A percentile compares a stretch with the other conserved stretches of the same genome.
Conservation (phyloP, 2,113 vertebrate species). For the Muntiacus reevesi region DNA sequence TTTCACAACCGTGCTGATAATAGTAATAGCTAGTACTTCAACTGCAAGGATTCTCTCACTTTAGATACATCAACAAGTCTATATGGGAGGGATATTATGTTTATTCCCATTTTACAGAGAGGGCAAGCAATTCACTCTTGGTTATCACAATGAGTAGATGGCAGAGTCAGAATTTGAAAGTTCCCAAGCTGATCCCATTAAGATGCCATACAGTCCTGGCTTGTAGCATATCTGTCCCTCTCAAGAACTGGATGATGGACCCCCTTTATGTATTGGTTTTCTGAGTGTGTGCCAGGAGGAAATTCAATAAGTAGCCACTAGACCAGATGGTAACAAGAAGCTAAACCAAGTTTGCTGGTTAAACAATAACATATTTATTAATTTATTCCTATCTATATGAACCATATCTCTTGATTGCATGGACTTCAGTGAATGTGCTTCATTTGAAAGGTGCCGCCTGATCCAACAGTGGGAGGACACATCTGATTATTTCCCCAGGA, state of each 20-base stretch:
- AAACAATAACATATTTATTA: not conserved
- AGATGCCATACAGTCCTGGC: not conserved
- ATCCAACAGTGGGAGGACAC: not conserved
- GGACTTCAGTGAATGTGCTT: not conserved
- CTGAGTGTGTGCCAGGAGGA: not conserved
- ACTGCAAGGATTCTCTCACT: not conserved
- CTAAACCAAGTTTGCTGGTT: not conserved
- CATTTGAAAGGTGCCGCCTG: not conserved
- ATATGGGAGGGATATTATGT: not conserved
- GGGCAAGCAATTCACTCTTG: not conserved
- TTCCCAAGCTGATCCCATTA: not conserved
- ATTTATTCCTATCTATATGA: not conserved
- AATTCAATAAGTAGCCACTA: not conserved
- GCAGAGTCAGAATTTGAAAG: not conserved
- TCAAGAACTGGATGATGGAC: not conserved
- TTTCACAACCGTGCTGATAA: not conserved
- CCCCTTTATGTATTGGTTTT: not conserved
- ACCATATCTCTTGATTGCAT: not conserved
- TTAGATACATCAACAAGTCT: not conserved
- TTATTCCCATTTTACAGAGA: not conserved
- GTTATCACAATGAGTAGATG: not conserved
- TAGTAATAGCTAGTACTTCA: not conserved
- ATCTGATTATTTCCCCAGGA: not conserved
- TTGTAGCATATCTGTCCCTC: not conserved
- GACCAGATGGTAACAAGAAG: not conserved